These are phyloP conservation scores for Phalacrocorax carbo DNA, from an alignment of 2,113 vertebrate genomes.

Conservation along the genomic window DNA sequence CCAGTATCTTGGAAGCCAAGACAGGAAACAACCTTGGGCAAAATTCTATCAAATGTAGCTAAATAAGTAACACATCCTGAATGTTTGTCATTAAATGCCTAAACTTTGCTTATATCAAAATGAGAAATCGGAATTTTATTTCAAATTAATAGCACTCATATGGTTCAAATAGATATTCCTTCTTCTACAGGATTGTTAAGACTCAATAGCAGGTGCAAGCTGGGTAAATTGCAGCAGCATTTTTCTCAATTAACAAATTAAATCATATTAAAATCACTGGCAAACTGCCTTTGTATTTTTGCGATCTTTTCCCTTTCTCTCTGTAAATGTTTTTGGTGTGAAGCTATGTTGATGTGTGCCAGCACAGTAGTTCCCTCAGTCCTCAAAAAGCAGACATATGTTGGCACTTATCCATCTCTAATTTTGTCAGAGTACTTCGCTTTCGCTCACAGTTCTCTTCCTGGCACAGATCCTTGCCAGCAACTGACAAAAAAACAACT, in stretches of 20 bases:
- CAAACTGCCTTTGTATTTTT: neutral
- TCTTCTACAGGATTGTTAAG: neutral
- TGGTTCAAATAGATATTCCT: neutral
- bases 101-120: neutral
- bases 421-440: conserved; percentile 27
- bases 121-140: neutral
- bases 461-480: conserved; percentile 13
- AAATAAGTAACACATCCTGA: neutral
- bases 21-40: neutral
- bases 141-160: neutral
- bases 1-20: neutral
- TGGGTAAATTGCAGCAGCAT: neutral
- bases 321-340: neutral
- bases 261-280: conserved; percentile 25
- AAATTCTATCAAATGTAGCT: neutral
- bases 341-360: neutral
- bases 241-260: conserved; percentile 44
- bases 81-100: neutral
- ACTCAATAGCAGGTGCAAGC: neutral
- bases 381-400: conserved; percentile 18
- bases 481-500: conserved; percentile 6
- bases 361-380: conserved; percentile 9
- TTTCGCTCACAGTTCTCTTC: conserved; percentile 25
- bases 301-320: neutral
- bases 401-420: conserved; percentile 7